phyloP scores from a whole-genome alignment of 2,888 invertebrate species.

The Hesperia comma region DNA sequence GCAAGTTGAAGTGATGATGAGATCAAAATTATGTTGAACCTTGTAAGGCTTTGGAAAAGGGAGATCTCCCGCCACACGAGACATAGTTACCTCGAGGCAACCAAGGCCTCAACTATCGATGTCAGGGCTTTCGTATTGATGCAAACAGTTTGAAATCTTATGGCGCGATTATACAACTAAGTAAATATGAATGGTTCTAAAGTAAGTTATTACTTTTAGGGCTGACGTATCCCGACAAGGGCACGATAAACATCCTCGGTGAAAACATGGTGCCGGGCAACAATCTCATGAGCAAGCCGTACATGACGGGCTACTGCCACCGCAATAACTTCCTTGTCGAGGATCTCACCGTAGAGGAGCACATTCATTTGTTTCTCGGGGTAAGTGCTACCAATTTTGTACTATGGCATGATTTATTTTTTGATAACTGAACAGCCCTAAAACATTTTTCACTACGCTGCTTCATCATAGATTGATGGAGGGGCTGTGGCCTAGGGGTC shows the following conservation, averaged over 20 bases:
- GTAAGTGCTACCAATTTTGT: slow-evolving; percentile 45
- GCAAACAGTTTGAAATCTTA: too few relatives aligned
- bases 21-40: not conserved
- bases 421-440: too few relatives aligned
- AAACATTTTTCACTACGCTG: too few relatives aligned
- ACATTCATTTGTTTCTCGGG: slow-evolving; percentile 57
- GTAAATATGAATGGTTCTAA: too few relatives aligned
- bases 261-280: slow-evolving; percentile 44
- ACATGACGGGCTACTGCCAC: slow-evolving; percentile 73
- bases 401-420: not conserved
- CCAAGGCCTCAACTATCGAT: too few relatives aligned
- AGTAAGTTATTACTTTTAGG: slow-evolving; percentile 50
- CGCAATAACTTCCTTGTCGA: slow-evolving; percentile 55
- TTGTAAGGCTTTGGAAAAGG: not conserved
- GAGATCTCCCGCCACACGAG: too few relatives aligned
- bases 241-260: slow-evolving; percentile 64
- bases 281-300: slow-evolving; percentile 52
- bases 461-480: too few relatives aligned
- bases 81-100: too few relatives aligned
- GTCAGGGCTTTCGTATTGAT: too few relatives aligned
- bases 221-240: slow-evolving; percentile 60
- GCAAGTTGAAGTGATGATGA: slow-evolving; percentile 47
- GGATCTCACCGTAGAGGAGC: slow-evolving; percentile 69
- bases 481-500: too few relatives aligned
- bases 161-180: too few relatives aligned